Conservation (phyloP, 30 jellyfish, hydroid and myxozoan species). For the Aurelia coerulea region DNA sequence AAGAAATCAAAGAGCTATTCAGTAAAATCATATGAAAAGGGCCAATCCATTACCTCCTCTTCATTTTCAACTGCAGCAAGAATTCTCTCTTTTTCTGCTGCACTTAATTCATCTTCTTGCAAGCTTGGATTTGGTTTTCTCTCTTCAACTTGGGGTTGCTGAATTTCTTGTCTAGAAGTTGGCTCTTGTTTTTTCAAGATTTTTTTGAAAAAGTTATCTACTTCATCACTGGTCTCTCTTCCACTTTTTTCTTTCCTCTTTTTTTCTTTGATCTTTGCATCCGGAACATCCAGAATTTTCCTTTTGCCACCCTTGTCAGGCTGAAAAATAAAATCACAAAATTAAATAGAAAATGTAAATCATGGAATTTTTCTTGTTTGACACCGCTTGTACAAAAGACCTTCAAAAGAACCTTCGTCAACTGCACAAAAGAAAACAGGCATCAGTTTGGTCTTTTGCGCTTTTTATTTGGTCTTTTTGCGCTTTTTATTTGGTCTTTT, state of each 20-base stretch:
- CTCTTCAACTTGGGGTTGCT: constrained; percentile 9
- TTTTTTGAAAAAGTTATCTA: constrained; percentile 67
- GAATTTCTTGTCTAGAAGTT: background rate
- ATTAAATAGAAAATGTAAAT: background rate
- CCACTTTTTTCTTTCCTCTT: constrained; percentile 16
- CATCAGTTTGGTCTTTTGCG: no score
- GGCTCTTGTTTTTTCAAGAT: constrained; percentile 74
- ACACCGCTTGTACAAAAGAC: background rate
- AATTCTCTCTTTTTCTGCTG: constrained; percentile 81
- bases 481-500: no score
- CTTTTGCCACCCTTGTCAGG: constrained; percentile 86
- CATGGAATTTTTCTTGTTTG: background rate
- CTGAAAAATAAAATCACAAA: constrained; percentile 25
- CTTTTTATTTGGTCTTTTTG: no score
- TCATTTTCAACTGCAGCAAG: constrained; percentile 85
- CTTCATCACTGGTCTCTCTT: constrained; percentile 50
- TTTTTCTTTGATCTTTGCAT: constrained; percentile 41
- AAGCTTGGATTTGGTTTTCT: background rate
- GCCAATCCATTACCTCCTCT: constrained; percentile 63
- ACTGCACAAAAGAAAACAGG: no score
- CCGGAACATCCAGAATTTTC: constrained; percentile 70
- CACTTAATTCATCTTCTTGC: constrained; percentile 49
- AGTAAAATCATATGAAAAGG: background rate
- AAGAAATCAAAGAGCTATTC: no score
- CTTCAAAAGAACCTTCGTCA: background rate